phyloP scores from a whole-genome alignment of 2,113 vertebrate species.

The Hippopotamus amphibius region DNA sequence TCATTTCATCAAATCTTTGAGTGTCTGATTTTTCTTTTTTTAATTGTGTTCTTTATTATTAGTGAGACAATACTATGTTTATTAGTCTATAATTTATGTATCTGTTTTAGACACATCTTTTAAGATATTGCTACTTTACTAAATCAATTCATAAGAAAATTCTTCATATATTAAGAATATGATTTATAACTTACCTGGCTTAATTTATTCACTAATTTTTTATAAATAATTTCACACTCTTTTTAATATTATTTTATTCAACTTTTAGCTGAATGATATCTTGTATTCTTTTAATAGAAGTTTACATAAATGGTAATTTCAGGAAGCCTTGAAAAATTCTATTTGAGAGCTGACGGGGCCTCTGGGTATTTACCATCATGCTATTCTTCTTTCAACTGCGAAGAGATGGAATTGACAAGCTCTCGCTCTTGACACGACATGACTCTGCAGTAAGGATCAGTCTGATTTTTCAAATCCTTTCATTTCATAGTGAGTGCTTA shows the following conservation, averaged over 20 bases:
- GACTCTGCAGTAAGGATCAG: not conserved
- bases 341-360: not conserved
- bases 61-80: not conserved
- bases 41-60: not conserved
- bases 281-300: not conserved
- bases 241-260: not conserved
- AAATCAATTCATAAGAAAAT: no score
- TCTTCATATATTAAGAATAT: no score
- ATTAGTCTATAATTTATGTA: not conserved
- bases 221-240: not conserved
- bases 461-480: not conserved
- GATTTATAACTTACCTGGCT: no score
- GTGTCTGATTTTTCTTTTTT: not conserved
- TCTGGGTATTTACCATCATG: not conserved
- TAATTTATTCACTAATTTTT: no score
- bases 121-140: no score
- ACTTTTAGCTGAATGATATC: not conserved
- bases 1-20: slow-evolving; percentile 5
- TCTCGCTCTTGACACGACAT: not conserved
- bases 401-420: not conserved
- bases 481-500: not conserved
- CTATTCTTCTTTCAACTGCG: not conserved
- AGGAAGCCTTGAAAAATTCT: not conserved
- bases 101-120: not conserved
- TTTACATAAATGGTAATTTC: not conserved